A percentile compares a stretch with the other conserved stretches of the same genome.
Evolutionary conservation across 2,113 vertebrate species (phyloP).

Genomic region (Gavia stellata): DNA sequence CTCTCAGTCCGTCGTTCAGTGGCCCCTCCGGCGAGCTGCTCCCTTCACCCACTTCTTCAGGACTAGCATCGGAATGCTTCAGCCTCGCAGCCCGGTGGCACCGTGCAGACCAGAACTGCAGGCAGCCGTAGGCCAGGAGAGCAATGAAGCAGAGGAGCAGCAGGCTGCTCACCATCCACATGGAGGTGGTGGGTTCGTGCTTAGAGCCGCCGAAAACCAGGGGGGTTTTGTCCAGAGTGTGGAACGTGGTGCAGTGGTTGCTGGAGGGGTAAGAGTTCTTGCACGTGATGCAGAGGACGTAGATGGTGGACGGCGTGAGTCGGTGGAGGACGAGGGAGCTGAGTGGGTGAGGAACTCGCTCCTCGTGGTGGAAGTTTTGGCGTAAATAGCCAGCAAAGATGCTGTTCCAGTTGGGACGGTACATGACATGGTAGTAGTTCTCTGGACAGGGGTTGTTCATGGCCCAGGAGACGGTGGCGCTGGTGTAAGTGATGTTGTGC

Average conservation of each 20-base stretch:
- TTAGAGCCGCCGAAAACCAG: constrained; percentile 34
- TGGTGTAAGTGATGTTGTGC: constrained; percentile 70
- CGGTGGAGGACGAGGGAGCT: constrained; percentile 64
- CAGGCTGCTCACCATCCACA: constrained; percentile 73
- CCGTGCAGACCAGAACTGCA: constrained; percentile 69
- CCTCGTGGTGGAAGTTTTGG: constrained; percentile 70
- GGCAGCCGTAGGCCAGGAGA: constrained; percentile 66
- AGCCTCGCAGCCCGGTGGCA: constrained; percentile 43
- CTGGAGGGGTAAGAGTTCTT: constrained; percentile 65
- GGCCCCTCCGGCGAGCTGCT: constrained; percentile 43
- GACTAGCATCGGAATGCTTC: background rate
- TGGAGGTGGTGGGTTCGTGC: constrained; percentile 59
- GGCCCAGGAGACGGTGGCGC: constrained; percentile 68
- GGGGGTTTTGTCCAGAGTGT: constrained; percentile 64
- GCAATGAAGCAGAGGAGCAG: constrained; percentile 67
- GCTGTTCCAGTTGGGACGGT: constrained; percentile 75
- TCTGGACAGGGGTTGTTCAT: constrained; percentile 65
- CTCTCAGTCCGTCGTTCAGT: background rate
- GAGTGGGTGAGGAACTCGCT: constrained; percentile 66
- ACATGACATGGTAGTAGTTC: constrained; percentile 74
- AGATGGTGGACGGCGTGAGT: constrained; percentile 69
- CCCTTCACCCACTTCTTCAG: constrained; percentile 9
- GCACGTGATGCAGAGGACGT: constrained; percentile 72
- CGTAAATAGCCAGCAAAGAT: constrained; percentile 66
- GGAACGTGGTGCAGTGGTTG: constrained; percentile 75